A percentile compares a stretch with the other conserved stretches of the same genome.
Evolutionary conservation across 2,888 invertebrate species (phyloP).

Genomic region (Emesis russula): DNA sequence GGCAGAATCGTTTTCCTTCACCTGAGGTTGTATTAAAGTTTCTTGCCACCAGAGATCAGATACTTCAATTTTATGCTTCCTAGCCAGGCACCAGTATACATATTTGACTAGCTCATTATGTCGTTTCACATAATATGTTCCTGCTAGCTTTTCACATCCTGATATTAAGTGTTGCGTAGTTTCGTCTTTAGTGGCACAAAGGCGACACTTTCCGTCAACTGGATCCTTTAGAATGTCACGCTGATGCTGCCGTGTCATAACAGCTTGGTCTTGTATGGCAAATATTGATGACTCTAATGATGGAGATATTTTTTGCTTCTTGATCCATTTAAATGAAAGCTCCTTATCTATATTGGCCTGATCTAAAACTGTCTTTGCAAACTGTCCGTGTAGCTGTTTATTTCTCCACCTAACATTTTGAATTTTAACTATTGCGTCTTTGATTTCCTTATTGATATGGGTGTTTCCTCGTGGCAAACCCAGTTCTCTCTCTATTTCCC

Average conservation of each 20-base stretch:
- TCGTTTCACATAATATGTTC: not conserved
- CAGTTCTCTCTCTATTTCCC: not conserved
- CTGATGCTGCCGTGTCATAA: not conserved
- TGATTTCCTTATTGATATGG: not conserved
- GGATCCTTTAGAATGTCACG: no score
- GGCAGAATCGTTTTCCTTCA: no score
- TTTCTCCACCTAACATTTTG: not conserved
- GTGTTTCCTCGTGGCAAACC: not conserved
- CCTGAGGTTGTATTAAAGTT: no score
- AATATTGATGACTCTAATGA: slow-evolving; percentile 22
- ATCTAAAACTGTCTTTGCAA: slow-evolving; percentile 37
- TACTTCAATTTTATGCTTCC: no score
- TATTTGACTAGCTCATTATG: slow-evolving; percentile 2
- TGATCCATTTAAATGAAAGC: slow-evolving; percentile 33
- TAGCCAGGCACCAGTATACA: no score
- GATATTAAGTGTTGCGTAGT: not conserved
- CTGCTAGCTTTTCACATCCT: slow-evolving; percentile 4
- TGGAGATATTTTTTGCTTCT: slow-evolving; percentile 27
- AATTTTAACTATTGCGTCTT: not conserved
- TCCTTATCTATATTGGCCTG: not conserved
- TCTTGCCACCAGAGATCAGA: no score
- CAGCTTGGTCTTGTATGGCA: slow-evolving; percentile 27
- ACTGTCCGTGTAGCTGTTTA: slow-evolving; percentile 42
- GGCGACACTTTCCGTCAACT: slow-evolving; percentile 11
- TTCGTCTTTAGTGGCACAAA: not conserved